Evolutionary conservation across 2,113 vertebrate genomes (phyloP), one percentile per base, ranked within the genome.

Genomic region (Petrocephalus zakoni): DNA sequence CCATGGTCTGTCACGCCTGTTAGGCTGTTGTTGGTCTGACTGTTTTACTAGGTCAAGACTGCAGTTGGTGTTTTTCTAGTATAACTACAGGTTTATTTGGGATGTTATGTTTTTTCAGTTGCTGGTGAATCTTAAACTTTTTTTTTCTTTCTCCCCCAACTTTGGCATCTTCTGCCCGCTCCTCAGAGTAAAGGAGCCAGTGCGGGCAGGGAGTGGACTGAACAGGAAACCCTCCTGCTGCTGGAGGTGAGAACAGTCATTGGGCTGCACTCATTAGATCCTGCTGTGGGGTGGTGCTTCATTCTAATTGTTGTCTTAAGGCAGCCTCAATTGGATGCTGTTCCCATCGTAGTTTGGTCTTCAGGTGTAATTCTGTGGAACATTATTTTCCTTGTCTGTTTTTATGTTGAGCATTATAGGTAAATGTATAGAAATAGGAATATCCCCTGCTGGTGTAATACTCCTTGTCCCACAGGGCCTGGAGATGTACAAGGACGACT

Each of bases 401-500:
- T 61, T 61, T n/a, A n/a, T 61, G 55, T 56, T 61, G 0, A n/a
- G 22, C 0, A 9, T 64, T 25, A 49, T 49, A 64, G 58, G 25
- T 25, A 64, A 75, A 37, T 75, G 68, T 75, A 4, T 4, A 37
- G 68, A 75, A 17, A 37, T 72, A 19, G 5, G 3, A 42, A 78
- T 8, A 4, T 37, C 34, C 72, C 19, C 13, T 42, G 6, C 68
- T 37, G 68, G 11, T 37, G 29, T 75, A 5, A 75, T 37, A 75
- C 81, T 42, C 17, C 42, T 42, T n/a, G 34, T 42, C 21, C 21
- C 2, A 83, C 81, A 99, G 98, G 98, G 97, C 0, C 95, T 99
- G 90, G 98, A 99, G 93, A 98, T 99, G 95, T 99, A 99, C 94
- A 97, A 98, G 91, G 98, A 99, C 0, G 98, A 99, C 94, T 99